A percentile compares a stretch with the other conserved stretches of the same genome.
Evolutionary conservation across 35 echinoderm and acorn worm genomes (phyloP).

Genomic region (Ophioderma brevispina): DNA sequence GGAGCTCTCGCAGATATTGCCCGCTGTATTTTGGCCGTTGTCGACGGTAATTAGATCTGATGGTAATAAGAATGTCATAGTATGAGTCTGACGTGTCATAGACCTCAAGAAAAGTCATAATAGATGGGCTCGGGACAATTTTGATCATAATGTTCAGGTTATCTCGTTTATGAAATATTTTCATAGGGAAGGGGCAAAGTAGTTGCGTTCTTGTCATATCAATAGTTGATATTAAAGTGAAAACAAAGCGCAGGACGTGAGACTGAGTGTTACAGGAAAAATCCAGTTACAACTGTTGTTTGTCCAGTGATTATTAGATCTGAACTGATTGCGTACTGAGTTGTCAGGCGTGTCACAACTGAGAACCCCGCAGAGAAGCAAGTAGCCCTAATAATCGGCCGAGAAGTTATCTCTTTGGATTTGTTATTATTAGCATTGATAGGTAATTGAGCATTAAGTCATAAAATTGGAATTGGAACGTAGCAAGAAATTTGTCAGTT

Average conservation of each 20-base stretch:
- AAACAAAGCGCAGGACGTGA: no score
- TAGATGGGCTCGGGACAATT: neutral
- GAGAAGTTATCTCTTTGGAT: neutral
- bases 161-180: constrained; percentile 3
- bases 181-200: neutral
- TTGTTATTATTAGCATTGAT: constrained; percentile 6
- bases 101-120: neutral
- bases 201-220: no score
- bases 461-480: neutral
- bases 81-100: neutral
- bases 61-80: neutral
- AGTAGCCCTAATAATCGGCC: neutral
- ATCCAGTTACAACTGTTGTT: neutral
- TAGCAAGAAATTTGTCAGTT: neutral
- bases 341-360: neutral
- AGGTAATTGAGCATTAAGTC: neutral
- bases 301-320: neutral
- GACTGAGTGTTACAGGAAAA: neutral
- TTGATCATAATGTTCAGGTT: neutral
- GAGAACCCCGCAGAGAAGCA: neutral
- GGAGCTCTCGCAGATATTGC: neutral
- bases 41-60: constrained; percentile 6
- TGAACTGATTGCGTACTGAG: neutral
- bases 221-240: no score
- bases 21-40: neutral